Percentiles rank a stretch among this genome's conserved stretches.
Evolutionary conservation across 2,797 vertebrate species (phyloP).

Genomic region (Sebastes minor): DNA sequence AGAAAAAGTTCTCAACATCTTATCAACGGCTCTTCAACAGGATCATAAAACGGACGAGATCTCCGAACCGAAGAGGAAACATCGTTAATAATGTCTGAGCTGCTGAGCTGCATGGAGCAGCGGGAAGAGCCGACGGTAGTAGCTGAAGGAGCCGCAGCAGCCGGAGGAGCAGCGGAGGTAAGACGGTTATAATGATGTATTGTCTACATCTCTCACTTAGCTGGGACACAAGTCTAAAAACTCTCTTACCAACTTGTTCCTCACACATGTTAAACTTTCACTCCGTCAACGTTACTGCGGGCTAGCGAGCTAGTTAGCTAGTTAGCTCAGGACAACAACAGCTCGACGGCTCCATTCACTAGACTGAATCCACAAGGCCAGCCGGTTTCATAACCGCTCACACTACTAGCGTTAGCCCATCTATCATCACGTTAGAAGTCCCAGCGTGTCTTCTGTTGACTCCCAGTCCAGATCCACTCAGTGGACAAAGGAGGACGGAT

Average conservation of each 20-base stretch:
- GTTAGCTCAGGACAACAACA: conserved; percentile 44
- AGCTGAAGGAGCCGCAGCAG: conserved; percentile 66
- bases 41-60: not conserved
- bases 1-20: conserved; percentile 18
- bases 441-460: not conserved
- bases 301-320: conserved; percentile 34
- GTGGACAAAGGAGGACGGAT: too few relatives aligned
- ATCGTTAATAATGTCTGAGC: conserved; percentile 77
- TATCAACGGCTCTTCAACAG: not conserved
- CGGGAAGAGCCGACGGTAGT: conserved; percentile 79
- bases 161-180: conserved; percentile 79
- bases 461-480: too few relatives aligned
- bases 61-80: conserved; percentile 10
- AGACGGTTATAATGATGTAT: conserved; percentile 38
- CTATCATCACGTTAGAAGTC: not conserved
- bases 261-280: conserved; percentile 14
- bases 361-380: conserved; percentile 45
- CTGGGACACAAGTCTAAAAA: rapidly evolving
- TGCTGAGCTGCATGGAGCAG: conserved; percentile 74
- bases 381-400: not conserved
- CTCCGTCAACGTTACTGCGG: not conserved
- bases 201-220: not conserved
- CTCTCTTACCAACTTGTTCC: rapidly evolving
- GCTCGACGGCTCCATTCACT: not conserved
- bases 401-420: not conserved